phyloP scores from a whole-genome alignment of 2,888 invertebrate genomes.

The Diabrotica balteata region DNA sequence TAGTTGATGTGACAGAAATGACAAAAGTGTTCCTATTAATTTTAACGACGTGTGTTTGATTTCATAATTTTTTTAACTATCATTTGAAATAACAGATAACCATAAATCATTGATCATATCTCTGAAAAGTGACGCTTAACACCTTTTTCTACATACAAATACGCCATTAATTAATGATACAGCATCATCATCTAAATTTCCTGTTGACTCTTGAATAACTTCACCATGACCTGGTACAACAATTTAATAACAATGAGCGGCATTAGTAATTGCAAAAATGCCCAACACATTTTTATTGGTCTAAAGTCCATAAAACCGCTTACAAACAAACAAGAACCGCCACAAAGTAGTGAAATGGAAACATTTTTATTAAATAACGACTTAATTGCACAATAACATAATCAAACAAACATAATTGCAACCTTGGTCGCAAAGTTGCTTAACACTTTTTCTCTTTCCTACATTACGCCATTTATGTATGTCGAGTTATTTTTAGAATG shows the following conservation, averaged over 20 bases:
- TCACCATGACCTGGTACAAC: slow-evolving; percentile 8
- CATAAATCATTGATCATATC: not conserved
- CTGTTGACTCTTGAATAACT: not conserved
- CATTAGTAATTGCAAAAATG: not conserved
- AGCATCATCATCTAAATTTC: not conserved
- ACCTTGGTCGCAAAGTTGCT: slow-evolving; percentile 14
- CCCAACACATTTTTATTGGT: slow-evolving; percentile 1
- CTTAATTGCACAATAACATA: slow-evolving; percentile 16
- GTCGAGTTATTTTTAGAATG: slow-evolving; percentile 16
- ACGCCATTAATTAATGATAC: no score
- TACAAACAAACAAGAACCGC: slow-evolving; percentile 3
- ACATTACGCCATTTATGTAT: slow-evolving; percentile 17
- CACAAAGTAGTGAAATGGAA: slow-evolving; percentile 12
- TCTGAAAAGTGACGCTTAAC: no score
- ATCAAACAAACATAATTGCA: slow-evolving; percentile 10
- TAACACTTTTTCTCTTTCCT: slow-evolving; percentile 21
- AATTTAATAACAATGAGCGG: slow-evolving; percentile 2
- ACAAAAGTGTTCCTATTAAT: no score
- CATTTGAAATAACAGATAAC: no score
- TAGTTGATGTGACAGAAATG: no score
- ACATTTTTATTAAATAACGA: slow-evolving; percentile 16
- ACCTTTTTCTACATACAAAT: no score
- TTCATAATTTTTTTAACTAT: no score
- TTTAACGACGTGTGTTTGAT: no score
- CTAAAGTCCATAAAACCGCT: slow-evolving; percentile 16